Conservation (phyloP, 2,113 vertebrate species). For the Clupea harengus region DNA sequence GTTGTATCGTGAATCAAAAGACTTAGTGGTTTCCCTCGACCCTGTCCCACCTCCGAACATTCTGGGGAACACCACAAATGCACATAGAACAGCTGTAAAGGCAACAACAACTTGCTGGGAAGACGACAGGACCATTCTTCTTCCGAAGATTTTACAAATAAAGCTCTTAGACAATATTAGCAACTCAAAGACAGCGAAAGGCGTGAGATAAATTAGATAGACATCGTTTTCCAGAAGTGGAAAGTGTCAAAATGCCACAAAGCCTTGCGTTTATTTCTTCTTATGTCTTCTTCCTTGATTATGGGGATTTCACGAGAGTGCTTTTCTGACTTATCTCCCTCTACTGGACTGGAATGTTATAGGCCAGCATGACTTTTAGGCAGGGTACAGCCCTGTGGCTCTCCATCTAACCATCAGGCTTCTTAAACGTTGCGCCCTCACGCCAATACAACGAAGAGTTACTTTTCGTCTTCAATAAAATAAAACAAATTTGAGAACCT, state of each 20-base stretch:
- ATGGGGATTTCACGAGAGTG: background rate
- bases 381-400: too few species aligned
- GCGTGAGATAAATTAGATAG: background rate
- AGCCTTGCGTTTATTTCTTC: background rate
- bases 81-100: slow-evolving; percentile 67
- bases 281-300: background rate
- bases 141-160: background rate
- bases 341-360: slow-evolving; percentile 11
- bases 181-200: background rate
- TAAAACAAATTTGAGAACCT: too few species aligned
- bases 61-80: slow-evolving; percentile 72
- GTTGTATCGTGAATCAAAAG: slow-evolving; percentile 57
- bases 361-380: background rate
- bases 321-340: background rate
- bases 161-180: background rate
- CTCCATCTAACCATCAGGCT: too few species aligned
- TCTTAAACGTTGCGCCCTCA: too few species aligned
- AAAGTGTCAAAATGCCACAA: background rate
- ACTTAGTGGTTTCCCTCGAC: slow-evolving; percentile 50
- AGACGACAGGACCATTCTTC: slow-evolving; percentile 32
- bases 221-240: background rate
- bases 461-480: too few species aligned
- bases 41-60: slow-evolving; percentile 63
- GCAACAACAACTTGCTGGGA: slow-evolving; percentile 71
- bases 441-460: too few species aligned